A percentile compares a stretch with the other conserved stretches of the same genome.
Evolutionary conservation across 2,113 vertebrate species (phyloP).

Genomic region (Brachypodius melanocephalos): DNA sequence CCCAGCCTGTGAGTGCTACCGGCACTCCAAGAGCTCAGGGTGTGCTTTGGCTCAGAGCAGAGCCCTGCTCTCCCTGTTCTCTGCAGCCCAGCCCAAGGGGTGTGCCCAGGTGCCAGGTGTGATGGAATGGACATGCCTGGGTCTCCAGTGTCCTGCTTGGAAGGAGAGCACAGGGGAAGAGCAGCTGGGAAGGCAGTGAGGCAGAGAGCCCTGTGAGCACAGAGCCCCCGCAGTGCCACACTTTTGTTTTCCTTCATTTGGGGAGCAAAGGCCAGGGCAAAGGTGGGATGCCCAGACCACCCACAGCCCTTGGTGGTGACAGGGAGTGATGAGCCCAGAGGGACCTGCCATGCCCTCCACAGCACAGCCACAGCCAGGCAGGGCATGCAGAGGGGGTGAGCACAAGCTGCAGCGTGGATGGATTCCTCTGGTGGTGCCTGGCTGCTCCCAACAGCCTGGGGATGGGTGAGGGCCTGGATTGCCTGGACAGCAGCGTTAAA

Average conservation of each 20-base stretch:
- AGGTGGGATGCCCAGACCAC: background rate
- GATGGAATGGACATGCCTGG: rapidly evolving
- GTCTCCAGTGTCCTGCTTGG: background rate
- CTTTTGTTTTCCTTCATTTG: background rate
- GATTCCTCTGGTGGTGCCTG: rapidly evolving
- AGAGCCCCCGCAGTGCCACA: background rate
- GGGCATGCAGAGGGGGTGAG: background rate
- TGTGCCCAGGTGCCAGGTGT: background rate
- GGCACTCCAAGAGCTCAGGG: background rate
- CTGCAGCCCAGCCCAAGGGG: rapidly evolving
- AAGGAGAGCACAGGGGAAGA: background rate
- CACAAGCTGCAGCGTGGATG: background rate
- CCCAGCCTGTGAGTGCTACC: background rate
- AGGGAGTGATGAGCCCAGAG: background rate
- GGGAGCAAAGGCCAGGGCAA: background rate
- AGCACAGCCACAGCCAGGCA: background rate
- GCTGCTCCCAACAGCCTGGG: background rate
- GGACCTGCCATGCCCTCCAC: background rate
- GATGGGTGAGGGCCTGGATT: background rate
- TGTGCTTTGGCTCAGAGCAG: rapidly evolving
- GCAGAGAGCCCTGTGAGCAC: rapidly evolving
- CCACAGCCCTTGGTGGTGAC: background rate
- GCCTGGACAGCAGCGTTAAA: background rate
- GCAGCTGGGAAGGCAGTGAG: background rate
- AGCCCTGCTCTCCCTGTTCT: background rate